Evolutionary conservation across 2,797 vertebrate genomes (phyloP).

Genomic region (Liparis tanakae): DNA sequence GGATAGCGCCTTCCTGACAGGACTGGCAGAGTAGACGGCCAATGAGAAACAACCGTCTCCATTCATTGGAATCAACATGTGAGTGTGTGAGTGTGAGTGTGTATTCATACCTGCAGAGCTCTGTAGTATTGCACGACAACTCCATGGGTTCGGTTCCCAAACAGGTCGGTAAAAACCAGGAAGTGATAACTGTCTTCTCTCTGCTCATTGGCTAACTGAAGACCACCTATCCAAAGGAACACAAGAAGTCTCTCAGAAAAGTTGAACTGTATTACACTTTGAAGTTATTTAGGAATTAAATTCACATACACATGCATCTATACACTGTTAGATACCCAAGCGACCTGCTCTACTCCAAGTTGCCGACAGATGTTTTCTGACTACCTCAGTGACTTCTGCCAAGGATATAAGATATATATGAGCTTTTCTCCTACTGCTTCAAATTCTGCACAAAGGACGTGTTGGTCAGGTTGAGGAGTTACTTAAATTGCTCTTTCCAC

Average conservation of each 20-base stretch:
- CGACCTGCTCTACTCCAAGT: too few relatives aligned
- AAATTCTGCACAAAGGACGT: neutral
- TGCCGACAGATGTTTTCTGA: too few relatives aligned
- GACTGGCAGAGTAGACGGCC: slow-evolving; percentile 45
- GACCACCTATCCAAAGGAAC: slow-evolving; percentile 83
- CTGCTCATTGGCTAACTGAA: slow-evolving; percentile 84
- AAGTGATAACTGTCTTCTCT: slow-evolving; percentile 91
- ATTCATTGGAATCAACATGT: neutral
- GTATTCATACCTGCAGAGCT: slow-evolving; percentile 84
- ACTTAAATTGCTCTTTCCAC: neutral
- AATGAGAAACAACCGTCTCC: slow-evolving; percentile 2
- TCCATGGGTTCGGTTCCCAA: slow-evolving; percentile 92
- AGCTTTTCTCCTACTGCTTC: too few relatives aligned
- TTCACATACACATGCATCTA: neutral
- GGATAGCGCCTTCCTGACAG: slow-evolving; percentile 79
- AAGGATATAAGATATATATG: neutral
- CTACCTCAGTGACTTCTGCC: neutral
- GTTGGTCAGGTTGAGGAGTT: neutral
- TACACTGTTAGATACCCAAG: neutral
- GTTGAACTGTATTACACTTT: neutral
- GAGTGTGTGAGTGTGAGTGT: neutral
- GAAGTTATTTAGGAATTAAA: neutral
- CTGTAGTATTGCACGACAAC: slow-evolving; percentile 90
- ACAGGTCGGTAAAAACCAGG: slow-evolving; percentile 95
- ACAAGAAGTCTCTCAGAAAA: neutral